phyloP scores from a whole-genome alignment of 2,888 invertebrate genomes.

The Leptinotarsa rubiginosa region DNA sequence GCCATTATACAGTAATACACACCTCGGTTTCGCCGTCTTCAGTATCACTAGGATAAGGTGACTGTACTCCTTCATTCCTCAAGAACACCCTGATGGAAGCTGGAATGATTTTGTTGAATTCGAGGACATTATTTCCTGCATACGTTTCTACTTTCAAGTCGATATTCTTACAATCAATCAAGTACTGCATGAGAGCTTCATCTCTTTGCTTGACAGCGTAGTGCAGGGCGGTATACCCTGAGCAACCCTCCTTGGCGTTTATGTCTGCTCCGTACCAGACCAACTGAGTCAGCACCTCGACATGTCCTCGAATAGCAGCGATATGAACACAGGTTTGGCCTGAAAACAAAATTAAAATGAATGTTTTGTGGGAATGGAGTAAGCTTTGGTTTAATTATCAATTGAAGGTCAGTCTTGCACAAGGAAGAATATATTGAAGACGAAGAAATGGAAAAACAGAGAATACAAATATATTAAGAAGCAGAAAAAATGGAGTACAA shows the following conservation, averaged over 20 bases:
- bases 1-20: neutral
- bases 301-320: constrained; percentile 80
- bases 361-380: too few relatives aligned
- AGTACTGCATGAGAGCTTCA: constrained; percentile 71
- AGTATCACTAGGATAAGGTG: constrained; percentile 68
- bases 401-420: constrained; percentile 26
- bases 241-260: constrained; percentile 82
- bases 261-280: constrained; percentile 84
- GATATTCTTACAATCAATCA: constrained; percentile 72
- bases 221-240: constrained; percentile 83
- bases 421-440: too few relatives aligned
- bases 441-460: too few relatives aligned
- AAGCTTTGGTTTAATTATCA: too few relatives aligned
- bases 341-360: constrained; percentile 67
- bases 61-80: constrained; percentile 61
- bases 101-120: constrained; percentile 68
- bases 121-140: constrained; percentile 78
- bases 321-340: constrained; percentile 89
- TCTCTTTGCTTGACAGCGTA: constrained; percentile 78
- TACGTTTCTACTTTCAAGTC: constrained; percentile 73
- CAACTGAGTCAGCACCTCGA: constrained; percentile 79
- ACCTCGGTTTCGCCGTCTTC: constrained; percentile 64
- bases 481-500: too few relatives aligned
- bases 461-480: too few relatives aligned
- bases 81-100: constrained; percentile 63